Conservation (phyloP, 2,113 vertebrate genomes). For the Rhizomys pruinosus region DNA sequence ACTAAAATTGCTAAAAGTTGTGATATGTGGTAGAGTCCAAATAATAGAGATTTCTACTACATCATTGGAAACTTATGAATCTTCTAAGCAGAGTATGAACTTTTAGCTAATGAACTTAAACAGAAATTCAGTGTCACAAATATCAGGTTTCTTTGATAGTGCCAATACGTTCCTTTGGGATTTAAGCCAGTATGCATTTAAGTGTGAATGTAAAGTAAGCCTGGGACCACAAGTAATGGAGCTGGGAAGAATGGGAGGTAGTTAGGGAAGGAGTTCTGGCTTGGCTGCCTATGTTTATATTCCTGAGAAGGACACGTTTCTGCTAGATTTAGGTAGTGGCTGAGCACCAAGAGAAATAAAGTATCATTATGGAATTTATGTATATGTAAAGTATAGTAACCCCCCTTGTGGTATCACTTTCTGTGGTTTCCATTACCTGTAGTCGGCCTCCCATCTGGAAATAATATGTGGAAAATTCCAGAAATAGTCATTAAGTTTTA, state of each 20-base stretch:
- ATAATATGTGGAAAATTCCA: conserved; percentile 3
- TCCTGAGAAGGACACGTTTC: neutral
- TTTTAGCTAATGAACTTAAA: conserved; percentile 10
- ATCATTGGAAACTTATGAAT: conserved; percentile 24
- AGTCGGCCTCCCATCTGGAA: neutral
- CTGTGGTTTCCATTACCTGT: neutral
- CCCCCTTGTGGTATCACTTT: neutral
- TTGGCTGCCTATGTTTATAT: neutral
- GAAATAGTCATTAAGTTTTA: neutral
- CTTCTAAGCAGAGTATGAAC: neutral
- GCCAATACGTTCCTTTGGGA: conserved; percentile 12
- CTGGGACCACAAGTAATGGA: neutral
- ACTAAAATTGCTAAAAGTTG: conserved; percentile 51
- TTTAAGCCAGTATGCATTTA: neutral
- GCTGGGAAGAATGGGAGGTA: neutral
- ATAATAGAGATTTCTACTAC: conserved; percentile 3
- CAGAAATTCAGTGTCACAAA: neutral
- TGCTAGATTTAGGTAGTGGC: conserved; percentile 1
- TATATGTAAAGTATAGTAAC: neutral
- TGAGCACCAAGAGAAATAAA: conserved; percentile 26
- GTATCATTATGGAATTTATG: neutral
- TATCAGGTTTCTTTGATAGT: conserved; percentile 19
- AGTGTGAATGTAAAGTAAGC: neutral
- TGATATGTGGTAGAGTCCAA: conserved; percentile 23
- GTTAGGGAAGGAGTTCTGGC: neutral